A percentile compares a stretch with the other conserved stretches of the same genome.
Evolutionary conservation across 2,888 invertebrate genomes (phyloP).

Genomic region (Drosophila emarginata): DNA sequence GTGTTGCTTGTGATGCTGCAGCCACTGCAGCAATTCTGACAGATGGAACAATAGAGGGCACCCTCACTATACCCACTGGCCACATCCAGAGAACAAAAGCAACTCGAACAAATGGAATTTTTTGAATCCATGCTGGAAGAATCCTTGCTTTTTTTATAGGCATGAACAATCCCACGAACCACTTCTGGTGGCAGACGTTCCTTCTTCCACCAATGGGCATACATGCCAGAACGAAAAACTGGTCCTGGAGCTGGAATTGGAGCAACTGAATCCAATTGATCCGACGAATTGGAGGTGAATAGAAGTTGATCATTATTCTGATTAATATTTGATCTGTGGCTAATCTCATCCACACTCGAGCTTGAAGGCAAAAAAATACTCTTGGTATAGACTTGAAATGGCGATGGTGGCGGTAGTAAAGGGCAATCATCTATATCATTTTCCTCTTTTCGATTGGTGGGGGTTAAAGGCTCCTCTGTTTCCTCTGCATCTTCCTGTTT

Average conservation of each 20-base stretch:
- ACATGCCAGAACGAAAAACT: constrained; percentile 91
- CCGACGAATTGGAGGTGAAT: constrained; percentile 59
- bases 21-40: constrained; percentile 72
- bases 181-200: constrained; percentile 89
- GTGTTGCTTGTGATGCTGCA: constrained; percentile 50
- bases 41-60: constrained; percentile 75
- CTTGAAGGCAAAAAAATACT: constrained; percentile 78
- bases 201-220: constrained; percentile 97
- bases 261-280: constrained; percentile 51
- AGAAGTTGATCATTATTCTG: constrained; percentile 31
- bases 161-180: constrained; percentile 83
- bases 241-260: constrained; percentile 23
- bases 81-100: constrained; percentile 67
- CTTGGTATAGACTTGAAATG: constrained; percentile 79
- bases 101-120: constrained; percentile 74
- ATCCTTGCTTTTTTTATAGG: constrained; percentile 83
- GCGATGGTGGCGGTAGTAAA: constrained; percentile 25
- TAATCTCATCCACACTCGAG: constrained; percentile 58
- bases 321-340: neutral
- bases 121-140: constrained; percentile 78
- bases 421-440: constrained; percentile 19
- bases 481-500: constrained; percentile 5
- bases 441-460: constrained; percentile 35
- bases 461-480: constrained; percentile 16
- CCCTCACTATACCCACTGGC: constrained; percentile 79